A percentile compares a stretch with the other conserved stretches of the same genome.
These are phyloP conservation scores for Porites cylindrica DNA, from an alignment of 92 coral and sea anemone genomes.

Conservation along the genomic window DNA sequence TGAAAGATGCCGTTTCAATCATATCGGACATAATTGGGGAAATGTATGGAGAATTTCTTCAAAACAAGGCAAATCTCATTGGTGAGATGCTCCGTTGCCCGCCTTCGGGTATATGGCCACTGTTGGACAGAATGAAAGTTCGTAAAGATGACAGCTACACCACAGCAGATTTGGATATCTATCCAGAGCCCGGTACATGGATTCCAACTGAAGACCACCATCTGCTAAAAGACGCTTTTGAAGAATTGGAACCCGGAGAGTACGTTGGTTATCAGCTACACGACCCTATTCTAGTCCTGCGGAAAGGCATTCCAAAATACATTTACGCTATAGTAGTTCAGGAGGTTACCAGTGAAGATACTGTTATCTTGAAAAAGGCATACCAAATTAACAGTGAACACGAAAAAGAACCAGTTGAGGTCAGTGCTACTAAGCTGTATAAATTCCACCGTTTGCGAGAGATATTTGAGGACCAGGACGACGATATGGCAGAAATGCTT, in stretches of 20 bases:
- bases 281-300: conserved; percentile 71
- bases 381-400: conserved; percentile 66
- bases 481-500: not conserved
- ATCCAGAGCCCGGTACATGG: conserved; percentile 67
- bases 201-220: conserved; percentile 75
- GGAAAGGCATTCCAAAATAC: conserved; percentile 72
- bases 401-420: conserved; percentile 51
- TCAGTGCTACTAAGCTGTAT: conserved; percentile 58
- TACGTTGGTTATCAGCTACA: conserved; percentile 78
- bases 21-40: not conserved
- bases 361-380: conserved; percentile 14
- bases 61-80: conserved; percentile 41
- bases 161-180: conserved; percentile 4
- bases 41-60: conserved; percentile 38
- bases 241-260: conserved; percentile 74
- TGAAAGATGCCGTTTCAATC: not conserved
- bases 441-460: conserved; percentile 59
- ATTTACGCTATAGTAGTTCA: conserved; percentile 74
- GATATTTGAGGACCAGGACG: not conserved
- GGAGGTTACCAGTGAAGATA: conserved; percentile 25
- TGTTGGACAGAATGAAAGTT: conserved; percentile 44
- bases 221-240: conserved; percentile 66
- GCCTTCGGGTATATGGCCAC: conserved; percentile 34
- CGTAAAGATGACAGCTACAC: conserved; percentile 60
- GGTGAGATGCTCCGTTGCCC: conserved; percentile 52